Evolutionary conservation across 2,797 vertebrate species (phyloP).

Genomic region (Trachops cirrhosus): DNA sequence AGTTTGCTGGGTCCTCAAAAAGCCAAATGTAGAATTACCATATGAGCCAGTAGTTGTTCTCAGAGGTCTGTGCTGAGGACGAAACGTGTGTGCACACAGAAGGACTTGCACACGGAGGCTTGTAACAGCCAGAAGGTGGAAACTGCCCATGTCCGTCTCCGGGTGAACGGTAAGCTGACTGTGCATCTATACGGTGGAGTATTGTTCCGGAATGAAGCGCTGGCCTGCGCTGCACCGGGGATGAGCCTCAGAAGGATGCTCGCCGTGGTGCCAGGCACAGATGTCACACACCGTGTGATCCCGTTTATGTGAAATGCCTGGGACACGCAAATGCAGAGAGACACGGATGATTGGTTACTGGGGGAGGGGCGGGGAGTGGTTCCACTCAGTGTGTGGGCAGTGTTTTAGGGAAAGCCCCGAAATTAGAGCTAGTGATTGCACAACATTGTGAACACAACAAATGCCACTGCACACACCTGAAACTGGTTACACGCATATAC

Average conservation of each 20-base stretch:
- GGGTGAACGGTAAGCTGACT: neutral
- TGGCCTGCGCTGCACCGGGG: fast-evolving
- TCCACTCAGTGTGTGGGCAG: fast-evolving
- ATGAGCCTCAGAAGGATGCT: neutral
- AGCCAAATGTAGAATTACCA: neutral
- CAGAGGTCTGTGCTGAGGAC: neutral
- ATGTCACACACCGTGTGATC: neutral
- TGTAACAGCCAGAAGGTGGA: neutral
- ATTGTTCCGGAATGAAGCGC: neutral
- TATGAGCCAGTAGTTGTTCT: fast-evolving
- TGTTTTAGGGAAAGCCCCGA: neutral
- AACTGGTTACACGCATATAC: neutral
- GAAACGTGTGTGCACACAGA: neutral
- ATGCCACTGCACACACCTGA: no score
- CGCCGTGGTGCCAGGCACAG: neutral
- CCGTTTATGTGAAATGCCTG: neutral
- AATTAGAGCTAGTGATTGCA: neutral
- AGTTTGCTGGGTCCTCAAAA: neutral
- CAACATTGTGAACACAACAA: neutral
- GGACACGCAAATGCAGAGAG: neutral
- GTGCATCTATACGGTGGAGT: fast-evolving
- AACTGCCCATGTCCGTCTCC: neutral
- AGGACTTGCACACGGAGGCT: no score
- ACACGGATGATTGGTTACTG: fast-evolving
- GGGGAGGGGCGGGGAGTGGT: neutral